These are phyloP conservation scores for Gymnothorax reevesii DNA, from an alignment of 2,797 vertebrate genomes.

Conservation along the genomic window DNA sequence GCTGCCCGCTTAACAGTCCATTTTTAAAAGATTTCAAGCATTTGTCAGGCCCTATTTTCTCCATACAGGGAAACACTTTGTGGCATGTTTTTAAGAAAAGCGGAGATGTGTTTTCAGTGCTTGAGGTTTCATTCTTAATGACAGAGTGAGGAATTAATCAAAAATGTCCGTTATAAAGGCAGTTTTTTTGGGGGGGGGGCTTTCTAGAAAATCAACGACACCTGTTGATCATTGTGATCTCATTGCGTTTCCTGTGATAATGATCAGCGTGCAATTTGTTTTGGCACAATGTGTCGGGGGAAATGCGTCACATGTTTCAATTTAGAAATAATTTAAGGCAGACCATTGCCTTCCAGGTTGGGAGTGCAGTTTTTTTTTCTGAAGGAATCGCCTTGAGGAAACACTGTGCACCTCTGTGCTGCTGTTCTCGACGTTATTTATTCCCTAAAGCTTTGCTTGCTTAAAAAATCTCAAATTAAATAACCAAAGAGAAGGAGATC, in stretches of 20 bases:
- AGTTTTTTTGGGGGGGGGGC: background rate
- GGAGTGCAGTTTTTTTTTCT: conserved; percentile 28
- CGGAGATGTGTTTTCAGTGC: background rate
- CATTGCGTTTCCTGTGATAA: too few relatives aligned
- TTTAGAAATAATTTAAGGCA: background rate
- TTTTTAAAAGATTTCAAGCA: background rate
- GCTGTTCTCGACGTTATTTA: conserved; percentile 62
- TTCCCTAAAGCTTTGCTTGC: conserved; percentile 47
- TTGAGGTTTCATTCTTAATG: background rate
- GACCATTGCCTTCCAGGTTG: conserved; percentile 49
- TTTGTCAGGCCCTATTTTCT: background rate
- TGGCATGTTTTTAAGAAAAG: background rate
- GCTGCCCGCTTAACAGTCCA: background rate
- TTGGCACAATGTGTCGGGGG: background rate
- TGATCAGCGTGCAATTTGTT: background rate
- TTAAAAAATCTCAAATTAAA: conserved; percentile 66
- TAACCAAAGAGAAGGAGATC: conserved; percentile 51
- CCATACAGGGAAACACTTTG: background rate
- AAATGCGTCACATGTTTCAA: conserved; percentile 8
- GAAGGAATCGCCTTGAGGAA: conserved; percentile 40
- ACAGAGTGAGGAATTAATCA: background rate
- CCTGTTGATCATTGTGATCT: too few relatives aligned
- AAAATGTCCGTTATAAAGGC: background rate
- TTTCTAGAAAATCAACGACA: too few relatives aligned
- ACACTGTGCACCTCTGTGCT: conserved; percentile 33